These are phyloP conservation scores for Pollenia griseotomentosa DNA, from an alignment of 2,888 invertebrate species.

Conservation along the genomic window DNA sequence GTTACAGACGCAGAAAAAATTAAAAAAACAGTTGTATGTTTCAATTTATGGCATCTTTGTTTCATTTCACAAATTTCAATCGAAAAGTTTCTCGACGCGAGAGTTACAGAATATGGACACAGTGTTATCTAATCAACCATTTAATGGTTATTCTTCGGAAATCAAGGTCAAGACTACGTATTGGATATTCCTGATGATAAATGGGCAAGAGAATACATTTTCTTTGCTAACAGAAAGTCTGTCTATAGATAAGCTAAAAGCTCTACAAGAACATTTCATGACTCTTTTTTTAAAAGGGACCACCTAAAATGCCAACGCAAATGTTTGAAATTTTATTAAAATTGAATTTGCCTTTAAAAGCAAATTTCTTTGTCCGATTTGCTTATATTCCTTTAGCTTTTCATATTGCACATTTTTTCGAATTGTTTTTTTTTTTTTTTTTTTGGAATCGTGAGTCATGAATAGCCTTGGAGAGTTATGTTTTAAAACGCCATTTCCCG, in stretches of 20 bases:
- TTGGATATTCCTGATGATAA: too few species aligned
- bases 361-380: slow-evolving; percentile 62
- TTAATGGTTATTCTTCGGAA: too few species aligned
- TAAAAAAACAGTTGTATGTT: too few species aligned
- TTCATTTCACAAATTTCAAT: too few species aligned
- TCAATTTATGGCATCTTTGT: too few species aligned
- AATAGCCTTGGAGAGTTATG: slow-evolving; percentile 73
- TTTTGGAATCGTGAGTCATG: slow-evolving; percentile 69
- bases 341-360: slow-evolving; percentile 56
- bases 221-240: too few species aligned
- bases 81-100: too few species aligned
- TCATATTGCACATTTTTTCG: slow-evolving; percentile 5
- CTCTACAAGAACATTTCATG: slow-evolving; percentile 35
- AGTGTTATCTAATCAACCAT: too few species aligned
- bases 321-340: slow-evolving; percentile 44
- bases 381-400: slow-evolving; percentile 39
- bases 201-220: too few species aligned
- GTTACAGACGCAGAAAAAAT: too few species aligned
- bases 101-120: too few species aligned
- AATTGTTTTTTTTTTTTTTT: slow-evolving; percentile 20
- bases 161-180: too few species aligned
- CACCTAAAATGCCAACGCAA: slow-evolving; percentile 52
- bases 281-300: slow-evolving; percentile 15
- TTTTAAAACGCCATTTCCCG: slow-evolving; percentile 71
- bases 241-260: background rate